Conservation (phyloP, 2,888 invertebrate species). For the Leptothorax acervorum region DNA sequence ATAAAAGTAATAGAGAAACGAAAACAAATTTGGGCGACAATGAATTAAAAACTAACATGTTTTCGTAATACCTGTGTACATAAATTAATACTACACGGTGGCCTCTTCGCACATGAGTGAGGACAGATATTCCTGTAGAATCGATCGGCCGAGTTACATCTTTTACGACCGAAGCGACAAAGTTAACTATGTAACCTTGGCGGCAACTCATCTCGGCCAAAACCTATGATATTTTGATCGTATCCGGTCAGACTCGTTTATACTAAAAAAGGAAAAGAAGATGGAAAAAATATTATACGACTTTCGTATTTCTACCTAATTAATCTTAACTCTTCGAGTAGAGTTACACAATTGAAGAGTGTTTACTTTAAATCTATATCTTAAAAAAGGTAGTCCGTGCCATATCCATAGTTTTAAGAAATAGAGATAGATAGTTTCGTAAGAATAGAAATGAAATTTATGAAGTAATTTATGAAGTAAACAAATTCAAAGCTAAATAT, state of each 20-base stretch:
- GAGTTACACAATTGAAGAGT: slow-evolving; percentile 21
- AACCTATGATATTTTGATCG: slow-evolving; percentile 29
- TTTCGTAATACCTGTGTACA: neutral
- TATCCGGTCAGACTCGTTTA: slow-evolving; percentile 7
- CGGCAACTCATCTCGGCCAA: neutral
- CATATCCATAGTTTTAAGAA: neutral
- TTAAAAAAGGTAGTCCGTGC: neutral
- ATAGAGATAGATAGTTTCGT: neutral
- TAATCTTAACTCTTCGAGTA: neutral
- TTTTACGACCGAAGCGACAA: slow-evolving; percentile 17
- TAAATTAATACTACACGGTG: neutral
- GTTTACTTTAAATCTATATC: neutral
- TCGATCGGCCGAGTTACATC: slow-evolving; percentile 6
- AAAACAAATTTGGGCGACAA: neutral
- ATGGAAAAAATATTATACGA: slow-evolving; percentile 5
- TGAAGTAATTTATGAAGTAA: neutral
- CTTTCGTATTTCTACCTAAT: neutral
- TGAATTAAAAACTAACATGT: neutral
- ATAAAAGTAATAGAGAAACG: neutral
- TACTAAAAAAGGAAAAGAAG: slow-evolving; percentile 8
- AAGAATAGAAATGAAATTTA: neutral
- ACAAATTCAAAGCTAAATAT: neutral
- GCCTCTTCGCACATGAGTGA: neutral
- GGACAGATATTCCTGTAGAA: neutral
- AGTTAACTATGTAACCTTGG: slow-evolving; percentile 54